Evolutionary conservation across 2,113 vertebrate species (phyloP).

Genomic region (Lipotes vexillifer): DNA sequence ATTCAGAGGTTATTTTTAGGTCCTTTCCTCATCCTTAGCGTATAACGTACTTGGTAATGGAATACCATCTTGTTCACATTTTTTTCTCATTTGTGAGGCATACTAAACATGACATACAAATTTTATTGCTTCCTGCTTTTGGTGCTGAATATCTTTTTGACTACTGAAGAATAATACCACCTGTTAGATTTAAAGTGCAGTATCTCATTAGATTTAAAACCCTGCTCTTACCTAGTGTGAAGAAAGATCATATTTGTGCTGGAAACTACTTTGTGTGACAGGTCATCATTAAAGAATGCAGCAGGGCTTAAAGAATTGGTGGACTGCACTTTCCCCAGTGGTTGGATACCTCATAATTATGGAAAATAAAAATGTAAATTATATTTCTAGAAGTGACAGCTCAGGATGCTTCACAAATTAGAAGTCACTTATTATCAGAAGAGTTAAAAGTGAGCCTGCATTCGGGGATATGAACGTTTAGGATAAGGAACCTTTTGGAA

Average conservation of each 20-base stretch:
- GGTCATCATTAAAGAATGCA: not conserved
- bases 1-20: not conserved
- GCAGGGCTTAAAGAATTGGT: not conserved
- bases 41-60: not conserved
- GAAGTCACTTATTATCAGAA: not conserved
- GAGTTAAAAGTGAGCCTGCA: not conserved
- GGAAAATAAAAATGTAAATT: not conserved
- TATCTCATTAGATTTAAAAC: not conserved
- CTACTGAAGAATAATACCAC: not conserved
- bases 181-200: not conserved
- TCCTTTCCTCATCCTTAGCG: not conserved
- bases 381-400: not conserved
- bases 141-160: not conserved
- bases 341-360: not conserved
- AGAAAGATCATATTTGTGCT: not conserved
- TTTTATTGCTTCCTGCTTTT: not conserved
- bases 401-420: not conserved
- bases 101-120: not conserved
- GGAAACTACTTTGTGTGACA: not conserved
- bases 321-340: not conserved
- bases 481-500: not conserved
- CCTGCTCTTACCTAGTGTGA: not conserved
- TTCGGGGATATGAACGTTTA: not conserved
- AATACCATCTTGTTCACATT: not conserved
- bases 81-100: not conserved